Conservation (phyloP, 2,888 invertebrate genomes). For the Coelopa pilipes region DNA sequence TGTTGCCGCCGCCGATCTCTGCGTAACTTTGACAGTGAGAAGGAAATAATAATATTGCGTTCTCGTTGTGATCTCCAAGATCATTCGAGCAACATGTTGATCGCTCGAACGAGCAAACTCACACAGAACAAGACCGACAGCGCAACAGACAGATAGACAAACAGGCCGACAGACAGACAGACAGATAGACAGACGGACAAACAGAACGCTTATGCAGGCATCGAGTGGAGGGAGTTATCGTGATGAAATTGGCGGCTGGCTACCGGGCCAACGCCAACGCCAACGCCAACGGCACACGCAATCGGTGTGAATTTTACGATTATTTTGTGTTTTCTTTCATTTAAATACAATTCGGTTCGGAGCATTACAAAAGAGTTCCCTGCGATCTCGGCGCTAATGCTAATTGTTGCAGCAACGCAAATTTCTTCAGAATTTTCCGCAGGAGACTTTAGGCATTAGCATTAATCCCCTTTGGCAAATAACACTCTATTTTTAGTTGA, state of each 20-base stretch:
- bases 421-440: too few relatives aligned
- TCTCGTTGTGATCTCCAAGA: not conserved
- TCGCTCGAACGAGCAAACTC: not conserved
- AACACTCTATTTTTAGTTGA: constrained; percentile 5
- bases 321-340: not conserved
- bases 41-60: constrained; percentile 5
- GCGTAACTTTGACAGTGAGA: constrained; percentile 28
- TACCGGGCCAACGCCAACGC: too few relatives aligned
- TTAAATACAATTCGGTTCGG: not conserved
- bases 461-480: too few relatives aligned
- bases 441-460: too few relatives aligned
- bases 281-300: too few relatives aligned
- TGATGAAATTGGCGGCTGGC: not conserved
- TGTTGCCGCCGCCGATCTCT: not conserved
- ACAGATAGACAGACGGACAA: too few relatives aligned
- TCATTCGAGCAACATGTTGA: constrained; percentile 1
- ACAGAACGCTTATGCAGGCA: not conserved
- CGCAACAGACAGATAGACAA: too few relatives aligned
- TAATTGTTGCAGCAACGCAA: too few relatives aligned
- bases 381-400: too few relatives aligned
- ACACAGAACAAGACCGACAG: not conserved
- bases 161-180: too few relatives aligned
- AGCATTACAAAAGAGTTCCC: too few relatives aligned
- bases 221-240: not conserved
- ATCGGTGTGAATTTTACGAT: too few relatives aligned